Conservation (phyloP, 2,797 vertebrate genomes). For the Rhinella marina region DNA sequence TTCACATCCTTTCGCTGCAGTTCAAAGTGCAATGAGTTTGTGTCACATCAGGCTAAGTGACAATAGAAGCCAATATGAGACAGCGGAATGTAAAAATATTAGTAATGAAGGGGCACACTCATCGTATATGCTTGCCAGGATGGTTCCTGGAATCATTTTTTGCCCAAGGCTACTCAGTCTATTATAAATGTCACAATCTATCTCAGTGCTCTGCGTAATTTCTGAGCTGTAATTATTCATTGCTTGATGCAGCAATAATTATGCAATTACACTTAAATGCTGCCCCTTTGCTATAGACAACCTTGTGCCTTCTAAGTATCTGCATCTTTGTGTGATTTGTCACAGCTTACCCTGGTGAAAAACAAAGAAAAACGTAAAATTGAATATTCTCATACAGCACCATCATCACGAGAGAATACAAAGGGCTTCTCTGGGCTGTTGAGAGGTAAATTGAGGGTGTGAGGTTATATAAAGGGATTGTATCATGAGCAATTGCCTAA, state of each 20-base stretch:
- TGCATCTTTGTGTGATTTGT: not conserved
- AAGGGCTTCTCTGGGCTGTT: too few relatives aligned
- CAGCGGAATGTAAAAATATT: not conserved
- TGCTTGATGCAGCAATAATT: slow-evolving; percentile 54
- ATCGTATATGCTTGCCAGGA: slow-evolving; percentile 6
- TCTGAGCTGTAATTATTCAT: slow-evolving; percentile 45
- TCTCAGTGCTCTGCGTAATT: slow-evolving; percentile 35
- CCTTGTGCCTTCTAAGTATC: not conserved
- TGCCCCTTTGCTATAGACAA: not conserved
- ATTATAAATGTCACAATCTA: slow-evolving; percentile 46
- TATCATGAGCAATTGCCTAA: not conserved
- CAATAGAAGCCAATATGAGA: not conserved
- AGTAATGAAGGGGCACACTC: slow-evolving; percentile 15
- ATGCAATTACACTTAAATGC: slow-evolving; percentile 40
- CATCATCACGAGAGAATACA: too few relatives aligned
- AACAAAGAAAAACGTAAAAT: not conserved
- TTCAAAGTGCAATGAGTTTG: slow-evolving; percentile 27
- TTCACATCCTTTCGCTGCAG: slow-evolving; percentile 2
- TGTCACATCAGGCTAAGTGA: slow-evolving; percentile 13
- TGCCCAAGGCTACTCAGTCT: slow-evolving; percentile 31
- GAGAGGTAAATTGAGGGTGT: too few relatives aligned
- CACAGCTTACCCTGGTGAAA: not conserved
- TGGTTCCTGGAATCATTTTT: slow-evolving; percentile 20
- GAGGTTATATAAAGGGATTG: too few relatives aligned
- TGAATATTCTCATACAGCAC: not conserved